Conservation (phyloP, 2,888 invertebrate species). For the Tethea ocularis region DNA sequence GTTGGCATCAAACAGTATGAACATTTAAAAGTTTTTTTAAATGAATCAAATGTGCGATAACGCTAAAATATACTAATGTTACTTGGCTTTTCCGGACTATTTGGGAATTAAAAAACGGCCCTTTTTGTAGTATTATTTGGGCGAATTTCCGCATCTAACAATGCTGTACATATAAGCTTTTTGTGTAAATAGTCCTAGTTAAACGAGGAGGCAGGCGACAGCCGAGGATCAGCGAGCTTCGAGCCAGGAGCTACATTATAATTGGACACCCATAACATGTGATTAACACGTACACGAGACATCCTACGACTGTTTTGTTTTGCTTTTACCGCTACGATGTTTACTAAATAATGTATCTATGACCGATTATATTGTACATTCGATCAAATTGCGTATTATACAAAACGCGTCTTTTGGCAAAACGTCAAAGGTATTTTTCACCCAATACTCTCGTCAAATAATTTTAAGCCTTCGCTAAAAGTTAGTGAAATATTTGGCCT, state of each 20-base stretch:
- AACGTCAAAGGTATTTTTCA: conserved; percentile 81
- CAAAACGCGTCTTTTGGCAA: conserved; percentile 65
- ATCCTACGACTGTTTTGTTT: conserved; percentile 78
- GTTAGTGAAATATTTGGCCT: conserved; percentile 70
- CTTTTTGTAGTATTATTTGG: conserved; percentile 70
- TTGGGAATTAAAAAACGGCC: neutral
- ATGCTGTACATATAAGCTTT: conserved; percentile 82
- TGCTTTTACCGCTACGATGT: conserved; percentile 83
- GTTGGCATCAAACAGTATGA: too few species aligned
- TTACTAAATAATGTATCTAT: conserved; percentile 73
- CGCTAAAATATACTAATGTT: too few species aligned
- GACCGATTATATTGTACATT: conserved; percentile 65
- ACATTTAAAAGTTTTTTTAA: too few species aligned
- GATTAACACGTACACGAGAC: conserved; percentile 79
- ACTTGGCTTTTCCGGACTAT: neutral
- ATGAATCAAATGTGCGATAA: too few species aligned
- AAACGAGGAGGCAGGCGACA: conserved; percentile 49
- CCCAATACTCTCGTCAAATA: conserved; percentile 80
- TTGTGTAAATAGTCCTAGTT: conserved; percentile 79
- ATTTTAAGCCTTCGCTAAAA: conserved; percentile 74
- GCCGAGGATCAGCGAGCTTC: conserved; percentile 51
- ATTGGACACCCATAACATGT: conserved; percentile 74
- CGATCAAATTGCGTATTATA: conserved; percentile 60
- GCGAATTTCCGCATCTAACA: conserved; percentile 81
- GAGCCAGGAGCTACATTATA: conserved; percentile 49